These are phyloP conservation scores for Liodrosophila aerea DNA, from an alignment of 2,888 invertebrate species.

Conservation along the genomic window DNA sequence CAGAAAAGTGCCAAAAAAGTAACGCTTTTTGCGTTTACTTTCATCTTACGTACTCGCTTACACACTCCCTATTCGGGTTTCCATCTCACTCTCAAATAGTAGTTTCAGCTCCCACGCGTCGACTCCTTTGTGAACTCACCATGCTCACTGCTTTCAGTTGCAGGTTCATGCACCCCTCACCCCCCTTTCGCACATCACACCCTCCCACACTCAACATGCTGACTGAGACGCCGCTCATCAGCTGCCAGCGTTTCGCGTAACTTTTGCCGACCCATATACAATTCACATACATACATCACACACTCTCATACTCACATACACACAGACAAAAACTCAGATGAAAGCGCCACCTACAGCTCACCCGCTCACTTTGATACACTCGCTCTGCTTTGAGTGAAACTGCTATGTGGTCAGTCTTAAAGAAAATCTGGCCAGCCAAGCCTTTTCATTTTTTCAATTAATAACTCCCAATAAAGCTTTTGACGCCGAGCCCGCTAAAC, in stretches of 20 bases:
- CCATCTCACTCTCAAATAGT: constrained; percentile 22
- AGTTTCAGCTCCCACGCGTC: constrained; percentile 37
- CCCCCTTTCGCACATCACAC: not conserved
- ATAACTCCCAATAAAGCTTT: too few relatives aligned
- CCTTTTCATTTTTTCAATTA: too few relatives aligned
- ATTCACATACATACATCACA: constrained; percentile 6
- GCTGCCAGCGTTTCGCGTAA: constrained; percentile 69
- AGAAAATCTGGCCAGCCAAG: too few relatives aligned
- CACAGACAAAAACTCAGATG: constrained; percentile 9
- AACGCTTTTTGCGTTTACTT: constrained; percentile 66
- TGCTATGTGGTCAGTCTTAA: too few relatives aligned
- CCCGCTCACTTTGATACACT: not conserved
- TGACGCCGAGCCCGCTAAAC: too few relatives aligned
- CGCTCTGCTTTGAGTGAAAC: not conserved
- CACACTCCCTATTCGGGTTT: too few relatives aligned
- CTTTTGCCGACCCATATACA: constrained; percentile 48
- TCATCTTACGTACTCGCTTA: constrained; percentile 48
- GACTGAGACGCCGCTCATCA: constrained; percentile 61
- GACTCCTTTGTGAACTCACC: constrained; percentile 23
- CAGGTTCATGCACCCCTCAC: too few relatives aligned
- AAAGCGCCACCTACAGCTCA: not conserved
- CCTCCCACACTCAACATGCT: not conserved
- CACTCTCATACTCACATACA: too few relatives aligned
- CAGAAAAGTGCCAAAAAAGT: constrained; percentile 3
- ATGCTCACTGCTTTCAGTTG: not conserved